Evolutionary conservation across 2,113 vertebrate genomes (phyloP), one percentile per base, ranked within the genome.

Genomic region (Petrocephalus zakoni): DNA sequence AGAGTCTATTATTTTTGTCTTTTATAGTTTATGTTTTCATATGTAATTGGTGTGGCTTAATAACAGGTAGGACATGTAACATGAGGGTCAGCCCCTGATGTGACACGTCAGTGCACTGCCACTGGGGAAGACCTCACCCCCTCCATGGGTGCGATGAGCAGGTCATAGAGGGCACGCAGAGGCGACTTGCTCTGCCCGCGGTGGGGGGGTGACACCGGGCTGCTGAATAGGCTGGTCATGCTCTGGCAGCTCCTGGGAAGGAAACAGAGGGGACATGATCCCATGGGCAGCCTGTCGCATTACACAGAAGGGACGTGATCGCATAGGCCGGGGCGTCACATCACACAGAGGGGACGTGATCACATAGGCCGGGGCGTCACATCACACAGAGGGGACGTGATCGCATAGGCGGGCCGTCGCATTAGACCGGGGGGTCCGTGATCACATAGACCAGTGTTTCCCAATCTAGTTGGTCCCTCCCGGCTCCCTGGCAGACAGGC

Each of bases 101-200:
- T 0, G 94, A 94, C 8, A 78, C 13, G 15, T 15, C 72, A 42
- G 72, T 17, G 0, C 29, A 78, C 0, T 19, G 72, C 5, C 11
- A 29, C 34, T 42, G 15, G 15, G 6, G 97, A 95, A 49, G 97
- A 97, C 0, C 97, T 97, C 94, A 99, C 98, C 95, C 97, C 98
- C 94, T 99, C 98, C 98, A 99, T 98, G 87, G 98, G 98, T 6
- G 97, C 97, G 15, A 99, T 97, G 90, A 99, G 90, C 90, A 99
- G 95, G 95, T 99, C 98, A 0, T 99, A 99, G 91, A 99, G 97
- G 0, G 96, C 96, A 0, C 97, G 96, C 7, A 99, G 95, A 0
- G 98, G 98, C 81, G 97, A 94, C 64, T 97, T 97, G 92, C 93
- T 93, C 37, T 96, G 95, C 7, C 95, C 95, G 94, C 46, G 96